Conservation (phyloP, 2,888 invertebrate genomes). For the Troides aeacus region DNA sequence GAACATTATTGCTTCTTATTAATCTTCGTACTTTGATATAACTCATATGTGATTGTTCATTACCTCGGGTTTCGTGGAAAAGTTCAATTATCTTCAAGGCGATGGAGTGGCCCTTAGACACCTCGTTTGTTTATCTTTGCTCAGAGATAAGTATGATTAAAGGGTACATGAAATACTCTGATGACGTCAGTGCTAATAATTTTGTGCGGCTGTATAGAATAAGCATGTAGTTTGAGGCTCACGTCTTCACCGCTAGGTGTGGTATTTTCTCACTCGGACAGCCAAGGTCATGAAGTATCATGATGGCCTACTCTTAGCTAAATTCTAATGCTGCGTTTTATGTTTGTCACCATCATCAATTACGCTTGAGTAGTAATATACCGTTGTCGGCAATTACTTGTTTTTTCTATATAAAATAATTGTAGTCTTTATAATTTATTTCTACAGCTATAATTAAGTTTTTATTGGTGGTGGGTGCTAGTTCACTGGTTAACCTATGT, state of each 20-base stretch:
- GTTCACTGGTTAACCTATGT: too few species aligned
- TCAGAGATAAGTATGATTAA: conserved; percentile 43
- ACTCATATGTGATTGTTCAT: conserved; percentile 15
- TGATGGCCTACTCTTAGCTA: too few species aligned
- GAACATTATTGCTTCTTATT: background rate
- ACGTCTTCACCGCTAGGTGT: background rate
- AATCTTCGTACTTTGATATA: background rate
- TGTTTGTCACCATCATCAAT: too few species aligned
- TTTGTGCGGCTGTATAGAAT: background rate
- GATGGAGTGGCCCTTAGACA: conserved; percentile 37
- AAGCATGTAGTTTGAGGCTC: background rate
- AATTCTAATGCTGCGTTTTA: too few species aligned
- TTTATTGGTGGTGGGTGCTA: too few species aligned
- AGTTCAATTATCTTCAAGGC: conserved; percentile 32
- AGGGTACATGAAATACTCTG: conserved; percentile 50
- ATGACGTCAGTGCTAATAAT: conserved; percentile 13
- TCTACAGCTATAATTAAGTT: too few species aligned
- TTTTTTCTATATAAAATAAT: too few species aligned
- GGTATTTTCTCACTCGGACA: too few species aligned
- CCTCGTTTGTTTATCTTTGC: conserved; percentile 41
- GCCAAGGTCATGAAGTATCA: too few species aligned
- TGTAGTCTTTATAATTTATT: too few species aligned
- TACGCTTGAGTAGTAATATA: too few species aligned
- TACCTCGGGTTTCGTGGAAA: conserved; percentile 30
- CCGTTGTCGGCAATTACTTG: too few species aligned